Percentiles rank a stretch among this genome's conserved stretches.
Conservation (phyloP, 1,140 invertebrate species). For the Riptortus pedestris region DNA sequence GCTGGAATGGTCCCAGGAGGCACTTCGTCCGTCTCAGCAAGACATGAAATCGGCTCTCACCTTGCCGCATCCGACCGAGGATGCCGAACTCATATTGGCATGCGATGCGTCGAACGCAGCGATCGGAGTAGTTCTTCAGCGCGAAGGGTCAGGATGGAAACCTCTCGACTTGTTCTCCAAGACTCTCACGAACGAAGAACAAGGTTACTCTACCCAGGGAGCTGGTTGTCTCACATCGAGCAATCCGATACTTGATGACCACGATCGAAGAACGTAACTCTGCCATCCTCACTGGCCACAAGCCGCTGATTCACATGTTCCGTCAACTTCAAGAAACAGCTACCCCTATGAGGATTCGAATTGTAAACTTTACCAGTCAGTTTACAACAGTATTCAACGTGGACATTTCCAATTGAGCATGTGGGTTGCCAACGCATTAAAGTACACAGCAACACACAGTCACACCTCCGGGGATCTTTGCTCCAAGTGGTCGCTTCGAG, state of each 20-base stretch:
- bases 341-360: no score
- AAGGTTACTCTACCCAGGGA: no score
- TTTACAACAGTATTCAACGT: not conserved
- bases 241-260: no score
- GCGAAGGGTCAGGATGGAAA: not conserved
- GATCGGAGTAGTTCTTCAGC: not conserved
- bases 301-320: not conserved
- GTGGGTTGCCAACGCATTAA: not conserved
- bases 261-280: not conserved
- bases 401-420: not conserved
- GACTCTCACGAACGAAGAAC: no score
- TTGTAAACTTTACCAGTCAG: not conserved
- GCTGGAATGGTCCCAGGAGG: not conserved
- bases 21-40: not conserved
- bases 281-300: not conserved
- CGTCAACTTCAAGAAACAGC: not conserved
- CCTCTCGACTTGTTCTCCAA: not conserved
- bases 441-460: no score
- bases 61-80: not conserved
- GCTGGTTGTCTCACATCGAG: no score
- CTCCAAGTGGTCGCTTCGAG: not conserved
- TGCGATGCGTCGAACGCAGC: not conserved
- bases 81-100: not conserved
- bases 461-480: no score
- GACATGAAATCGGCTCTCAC: not conserved